Base-by-base conservation (phyloP, 2,797 vertebrate species). In the Enteromius afrohamiltoni region DNA sequence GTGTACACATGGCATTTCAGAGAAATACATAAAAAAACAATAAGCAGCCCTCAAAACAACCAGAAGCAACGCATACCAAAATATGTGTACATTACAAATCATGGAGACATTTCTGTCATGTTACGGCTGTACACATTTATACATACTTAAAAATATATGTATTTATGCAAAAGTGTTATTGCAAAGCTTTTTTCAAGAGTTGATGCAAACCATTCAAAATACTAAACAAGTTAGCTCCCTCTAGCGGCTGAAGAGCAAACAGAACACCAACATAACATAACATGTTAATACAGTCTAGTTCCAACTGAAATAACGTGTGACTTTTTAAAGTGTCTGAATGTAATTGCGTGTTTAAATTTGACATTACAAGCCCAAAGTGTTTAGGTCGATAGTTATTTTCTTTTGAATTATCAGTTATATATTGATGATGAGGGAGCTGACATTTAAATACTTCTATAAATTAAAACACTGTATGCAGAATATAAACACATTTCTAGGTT, bases 151-250 rank as follows among this genome's bases (percentile, higher is more conserved):
- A 14, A 62, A 77, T 14, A 26, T 3, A 21, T 47, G 4, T 45
- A 19, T 62, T 21, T 29, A 8, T 17, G 1, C 29, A 37, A 29
- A 17, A 31, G 14, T 40, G 37, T 31, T 17, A 2, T 16, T 8
- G 77, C 5, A 53, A 53, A 55, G 26, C 37, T 55, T 19, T 14
- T 55, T 26, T 60, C 3, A 26, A 40, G 14, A 19, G 29, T 53
- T 3, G 11, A 60, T 16, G 37, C 67, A 47, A 31, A 70, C 5
- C n/a, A 67, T 3, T 49, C 49, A 77, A 62, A 73, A 74, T 60
- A 73, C 31, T 58, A 53, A 62, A 67, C 67, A 23, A 64, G 65
- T 60, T 81, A 76, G 29, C 67, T 73, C 84, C 84, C 68, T 81
- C 84, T 64, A 78, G 86, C 83, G 84, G 77, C 49, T 42, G 26